These are phyloP conservation scores for Thysanoteuthis rhombus DNA, from an alignment of 2,888 invertebrate genomes.

Conservation along the genomic window DNA sequence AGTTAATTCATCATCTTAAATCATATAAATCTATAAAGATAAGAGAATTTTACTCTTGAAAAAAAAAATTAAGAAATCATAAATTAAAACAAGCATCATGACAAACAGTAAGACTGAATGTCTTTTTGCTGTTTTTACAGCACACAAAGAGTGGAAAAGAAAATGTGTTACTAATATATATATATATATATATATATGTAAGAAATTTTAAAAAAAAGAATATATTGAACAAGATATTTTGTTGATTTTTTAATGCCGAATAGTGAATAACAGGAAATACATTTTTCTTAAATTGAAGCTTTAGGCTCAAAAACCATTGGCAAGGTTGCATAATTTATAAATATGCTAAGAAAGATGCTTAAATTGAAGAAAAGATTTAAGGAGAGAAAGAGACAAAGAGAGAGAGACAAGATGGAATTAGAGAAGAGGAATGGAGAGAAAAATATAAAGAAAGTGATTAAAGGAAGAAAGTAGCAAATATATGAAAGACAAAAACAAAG, in stretches of 20 bases:
- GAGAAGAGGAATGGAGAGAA: too few relatives aligned
- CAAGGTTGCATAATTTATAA: constrained; percentile 12
- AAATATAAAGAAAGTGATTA: too few relatives aligned
- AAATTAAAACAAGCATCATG: not conserved
- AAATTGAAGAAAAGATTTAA: not conserved
- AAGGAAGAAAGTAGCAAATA: too few relatives aligned
- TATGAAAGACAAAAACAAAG: too few relatives aligned
- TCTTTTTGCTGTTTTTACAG: not conserved
- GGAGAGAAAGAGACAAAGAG: not conserved
- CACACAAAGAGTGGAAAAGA: not conserved
- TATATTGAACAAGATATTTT: not conserved
- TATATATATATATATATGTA: too few relatives aligned
- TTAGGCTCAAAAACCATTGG: constrained; percentile 1
- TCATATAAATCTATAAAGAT: not conserved
- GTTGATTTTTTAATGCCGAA: not conserved
- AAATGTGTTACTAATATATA: not conserved
- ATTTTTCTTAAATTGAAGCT: not conserved
- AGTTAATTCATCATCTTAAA: not conserved
- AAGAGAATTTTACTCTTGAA: not conserved
- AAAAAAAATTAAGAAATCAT: not conserved
- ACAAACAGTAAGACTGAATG: not conserved
- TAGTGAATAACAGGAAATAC: not conserved
- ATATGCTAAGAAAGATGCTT: not conserved
- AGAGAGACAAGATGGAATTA: too few relatives aligned
- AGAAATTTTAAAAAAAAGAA: not conserved